Conservation (phyloP, 2,113 vertebrate genomes). For the Syrmaticus mikado region DNA sequence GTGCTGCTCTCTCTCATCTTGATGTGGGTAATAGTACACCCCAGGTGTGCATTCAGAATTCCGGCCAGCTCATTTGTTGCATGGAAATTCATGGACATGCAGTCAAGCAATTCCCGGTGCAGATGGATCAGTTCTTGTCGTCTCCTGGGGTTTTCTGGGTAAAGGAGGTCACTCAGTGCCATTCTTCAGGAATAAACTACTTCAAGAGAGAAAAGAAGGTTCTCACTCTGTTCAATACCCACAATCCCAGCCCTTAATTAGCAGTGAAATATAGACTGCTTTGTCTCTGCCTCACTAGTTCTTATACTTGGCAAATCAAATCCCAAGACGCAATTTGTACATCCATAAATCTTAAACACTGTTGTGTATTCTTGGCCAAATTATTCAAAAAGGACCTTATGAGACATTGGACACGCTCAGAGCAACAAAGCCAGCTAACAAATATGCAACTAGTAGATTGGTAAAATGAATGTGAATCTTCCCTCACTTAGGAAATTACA, state of each 20-base stretch:
- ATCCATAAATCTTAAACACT: not conserved
- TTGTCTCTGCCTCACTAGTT: not conserved
- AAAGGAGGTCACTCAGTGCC: constrained; percentile 78
- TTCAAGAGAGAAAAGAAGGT: constrained; percentile 52
- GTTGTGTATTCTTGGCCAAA: not conserved
- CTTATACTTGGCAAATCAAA: not conserved
- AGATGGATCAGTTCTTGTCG: constrained; percentile 74
- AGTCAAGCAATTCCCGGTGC: constrained; percentile 77
- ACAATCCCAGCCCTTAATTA: not conserved
- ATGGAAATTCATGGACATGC: constrained; percentile 72
- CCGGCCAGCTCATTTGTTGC: constrained; percentile 75
- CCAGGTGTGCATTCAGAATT: constrained; percentile 76
- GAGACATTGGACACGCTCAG: not conserved
- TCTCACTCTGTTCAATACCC: not conserved
- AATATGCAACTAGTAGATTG: not conserved
- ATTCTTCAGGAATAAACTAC: constrained; percentile 58
- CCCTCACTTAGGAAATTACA: not conserved
- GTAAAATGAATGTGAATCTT: not conserved
- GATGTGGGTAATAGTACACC: constrained; percentile 63
- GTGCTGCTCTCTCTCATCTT: constrained; percentile 74
- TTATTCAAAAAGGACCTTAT: not conserved
- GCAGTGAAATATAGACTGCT: not conserved
- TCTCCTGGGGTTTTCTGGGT: constrained; percentile 78
- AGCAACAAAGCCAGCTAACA: not conserved
- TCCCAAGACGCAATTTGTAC: not conserved